These are phyloP conservation scores for Progne subis DNA, from an alignment of 2,113 vertebrate species.

Conservation along the genomic window DNA sequence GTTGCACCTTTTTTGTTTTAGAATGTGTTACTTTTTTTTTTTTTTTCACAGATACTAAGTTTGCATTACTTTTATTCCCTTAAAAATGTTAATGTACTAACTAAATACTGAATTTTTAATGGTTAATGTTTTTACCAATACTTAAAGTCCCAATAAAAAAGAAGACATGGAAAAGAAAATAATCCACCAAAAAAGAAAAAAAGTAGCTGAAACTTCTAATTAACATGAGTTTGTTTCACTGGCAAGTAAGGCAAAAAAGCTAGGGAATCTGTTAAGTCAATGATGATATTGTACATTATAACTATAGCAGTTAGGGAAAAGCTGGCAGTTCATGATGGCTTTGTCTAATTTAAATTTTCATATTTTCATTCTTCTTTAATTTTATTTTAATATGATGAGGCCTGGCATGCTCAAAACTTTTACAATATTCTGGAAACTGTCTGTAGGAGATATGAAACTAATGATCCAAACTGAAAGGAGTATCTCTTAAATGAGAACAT, in stretches of 20 bases:
- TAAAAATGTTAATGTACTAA: neutral
- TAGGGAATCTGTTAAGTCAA: neutral
- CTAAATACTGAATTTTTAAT: neutral
- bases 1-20: neutral
- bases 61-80: neutral
- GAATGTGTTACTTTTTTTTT: accelerated
- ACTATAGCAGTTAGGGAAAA: neutral
- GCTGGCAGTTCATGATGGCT: neutral
- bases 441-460: neutral
- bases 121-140: neutral
- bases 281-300: neutral
- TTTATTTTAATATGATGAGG: neutral
- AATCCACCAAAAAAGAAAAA: neutral
- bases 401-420: neutral
- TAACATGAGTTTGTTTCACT: neutral
- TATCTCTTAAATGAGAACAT: neutral
- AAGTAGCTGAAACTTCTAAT: neutral
- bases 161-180: neutral
- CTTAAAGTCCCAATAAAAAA: neutral
- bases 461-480: neutral
- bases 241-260: neutral
- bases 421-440: neutral
- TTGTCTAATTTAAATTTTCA: neutral
- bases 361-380: constrained; percentile 16
- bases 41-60: neutral